These are phyloP conservation scores for Diaprepes abbreviatus DNA, from an alignment of 2,888 invertebrate species.

Conservation along the genomic window DNA sequence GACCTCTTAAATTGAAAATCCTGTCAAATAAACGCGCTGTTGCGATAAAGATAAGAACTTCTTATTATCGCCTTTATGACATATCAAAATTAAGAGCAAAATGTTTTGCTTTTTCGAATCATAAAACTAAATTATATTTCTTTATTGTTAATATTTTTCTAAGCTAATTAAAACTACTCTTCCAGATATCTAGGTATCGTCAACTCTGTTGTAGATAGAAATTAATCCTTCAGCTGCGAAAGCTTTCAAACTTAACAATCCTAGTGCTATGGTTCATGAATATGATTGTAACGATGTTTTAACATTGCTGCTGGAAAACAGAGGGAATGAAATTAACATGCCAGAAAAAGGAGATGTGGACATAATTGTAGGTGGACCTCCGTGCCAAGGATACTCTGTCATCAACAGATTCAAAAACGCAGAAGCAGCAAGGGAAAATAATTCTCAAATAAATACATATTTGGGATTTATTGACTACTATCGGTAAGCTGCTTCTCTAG, in stretches of 20 bases:
- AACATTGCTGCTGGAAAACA: conserved; percentile 48
- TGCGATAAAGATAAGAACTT: too few species aligned
- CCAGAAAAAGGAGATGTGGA: conserved; percentile 71
- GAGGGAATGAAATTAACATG: conserved; percentile 49
- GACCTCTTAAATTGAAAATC: too few species aligned
- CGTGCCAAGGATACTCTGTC: conserved; percentile 72
- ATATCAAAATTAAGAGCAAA: too few species aligned
- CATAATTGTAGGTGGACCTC: conserved; percentile 71
- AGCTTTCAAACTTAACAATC: conserved; percentile 68
- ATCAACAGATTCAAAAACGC: conserved; percentile 71
- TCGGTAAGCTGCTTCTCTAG: conserved; percentile 65
- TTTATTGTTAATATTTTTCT: too few species aligned
- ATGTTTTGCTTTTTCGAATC: too few species aligned
- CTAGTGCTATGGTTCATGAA: conserved; percentile 68
- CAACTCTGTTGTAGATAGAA: conserved; percentile 74
- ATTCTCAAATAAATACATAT: conserved; percentile 70
- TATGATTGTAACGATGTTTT: conserved; percentile 67
- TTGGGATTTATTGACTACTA: conserved; percentile 72
- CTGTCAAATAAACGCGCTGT: too few species aligned
- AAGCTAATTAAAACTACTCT: too few species aligned
- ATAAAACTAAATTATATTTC: too few species aligned
- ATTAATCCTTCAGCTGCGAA: conserved; percentile 79
- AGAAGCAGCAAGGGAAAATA: conserved; percentile 70
- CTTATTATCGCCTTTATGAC: too few species aligned
- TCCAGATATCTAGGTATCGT: too few species aligned